A percentile compares a stretch with the other conserved stretches of the same genome.
Conservation (phyloP, 2,113 vertebrate genomes). For the Microtus oregoni region DNA sequence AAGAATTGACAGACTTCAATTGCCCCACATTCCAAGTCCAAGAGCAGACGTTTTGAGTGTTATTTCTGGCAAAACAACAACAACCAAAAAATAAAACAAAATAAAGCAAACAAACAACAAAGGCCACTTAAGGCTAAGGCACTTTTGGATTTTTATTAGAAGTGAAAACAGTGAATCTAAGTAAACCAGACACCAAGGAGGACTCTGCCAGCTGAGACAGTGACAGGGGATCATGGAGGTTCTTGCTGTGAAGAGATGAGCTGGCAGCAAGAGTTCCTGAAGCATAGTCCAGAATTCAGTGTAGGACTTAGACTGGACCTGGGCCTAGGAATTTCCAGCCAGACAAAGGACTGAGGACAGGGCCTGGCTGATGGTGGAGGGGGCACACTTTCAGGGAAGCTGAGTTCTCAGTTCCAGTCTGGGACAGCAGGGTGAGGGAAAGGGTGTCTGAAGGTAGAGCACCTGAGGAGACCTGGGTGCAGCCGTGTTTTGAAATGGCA, state of each 20-base stretch:
- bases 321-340: constrained; percentile 5
- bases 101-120: constrained; percentile 4
- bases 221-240: accelerated
- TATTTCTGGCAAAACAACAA: not conserved
- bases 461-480: not conserved
- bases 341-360: not conserved
- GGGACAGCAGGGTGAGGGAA: not conserved
- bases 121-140: not conserved
- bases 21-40: not conserved
- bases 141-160: constrained; percentile 10
- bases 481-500: not conserved
- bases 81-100: not conserved
- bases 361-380: not conserved
- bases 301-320: not conserved
- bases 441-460: not conserved
- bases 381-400: not conserved
- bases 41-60: not conserved
- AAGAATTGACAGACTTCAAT: not conserved
- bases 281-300: not conserved
- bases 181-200: not conserved
- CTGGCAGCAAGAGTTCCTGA: not conserved
- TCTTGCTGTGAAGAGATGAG: not conserved
- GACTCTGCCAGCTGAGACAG: not conserved
- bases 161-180: not conserved
- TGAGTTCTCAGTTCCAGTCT: not conserved